Evolutionary conservation across 1,140 invertebrate species (phyloP).

Genomic region (Ips typographus): DNA sequence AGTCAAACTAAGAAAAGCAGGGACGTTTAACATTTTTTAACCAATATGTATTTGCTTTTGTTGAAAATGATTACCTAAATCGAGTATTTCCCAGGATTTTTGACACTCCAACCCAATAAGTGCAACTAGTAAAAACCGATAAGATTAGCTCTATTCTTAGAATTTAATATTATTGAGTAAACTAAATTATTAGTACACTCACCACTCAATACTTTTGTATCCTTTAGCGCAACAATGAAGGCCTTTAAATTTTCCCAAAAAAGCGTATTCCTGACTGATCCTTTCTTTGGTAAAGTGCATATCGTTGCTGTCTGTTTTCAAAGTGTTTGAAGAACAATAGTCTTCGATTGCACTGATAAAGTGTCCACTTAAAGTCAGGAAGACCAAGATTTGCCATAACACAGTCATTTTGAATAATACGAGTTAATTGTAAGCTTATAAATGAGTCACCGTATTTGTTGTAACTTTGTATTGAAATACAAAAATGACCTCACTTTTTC

Average conservation of each 20-base stretch:
- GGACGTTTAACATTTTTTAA: no score
- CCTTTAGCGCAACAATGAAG: conserved; percentile 73
- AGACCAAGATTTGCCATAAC: background rate
- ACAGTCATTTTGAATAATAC: background rate
- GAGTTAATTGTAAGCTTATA: background rate
- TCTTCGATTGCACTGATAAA: conserved; percentile 40
- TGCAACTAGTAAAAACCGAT: no score
- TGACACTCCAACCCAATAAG: no score
- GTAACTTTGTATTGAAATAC: no score
- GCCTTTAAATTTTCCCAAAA: conserved; percentile 68
- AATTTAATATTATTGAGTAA: no score
- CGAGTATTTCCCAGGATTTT: no score
- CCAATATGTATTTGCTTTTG: no score
- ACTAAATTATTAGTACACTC: conserved; percentile 42
- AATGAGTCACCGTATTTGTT: no score
- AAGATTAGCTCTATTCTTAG: no score
- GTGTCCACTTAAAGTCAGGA: background rate
- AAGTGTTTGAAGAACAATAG: conserved; percentile 47
- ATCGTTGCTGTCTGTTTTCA: conserved; percentile 48
- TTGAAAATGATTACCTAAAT: no score
- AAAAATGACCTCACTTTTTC: no score
- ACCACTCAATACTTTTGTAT: conserved; percentile 77
- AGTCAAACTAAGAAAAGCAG: no score
- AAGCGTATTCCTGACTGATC: conserved; percentile 64
- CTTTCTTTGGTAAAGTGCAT: conserved; percentile 73